Evolutionary conservation across 1,140 invertebrate species (phyloP), one percentile per base, ranked within the genome.

Genomic region (Propsilocerus akamusi): DNA sequence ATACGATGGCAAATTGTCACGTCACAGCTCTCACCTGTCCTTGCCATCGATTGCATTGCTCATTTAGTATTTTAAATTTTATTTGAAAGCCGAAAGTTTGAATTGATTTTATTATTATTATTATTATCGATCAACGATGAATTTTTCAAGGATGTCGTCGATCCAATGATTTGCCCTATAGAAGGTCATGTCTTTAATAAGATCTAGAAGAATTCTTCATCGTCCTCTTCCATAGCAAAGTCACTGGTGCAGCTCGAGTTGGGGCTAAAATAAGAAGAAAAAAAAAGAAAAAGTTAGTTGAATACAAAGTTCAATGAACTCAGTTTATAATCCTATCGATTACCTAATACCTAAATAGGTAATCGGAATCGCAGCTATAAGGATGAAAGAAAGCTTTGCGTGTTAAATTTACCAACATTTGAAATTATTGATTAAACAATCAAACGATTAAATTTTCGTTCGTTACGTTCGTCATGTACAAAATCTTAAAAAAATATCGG

Each of bases 141-240:
- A 8, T 30, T 30, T 30, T 30, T n/a, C n/a, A 25, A 47, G 23
- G 14, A 24, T 26, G 22, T 47, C 14, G 24, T n/a, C 8, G 5
- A n/a, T 47, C 25, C n/a, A 2, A 47, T 30, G 7, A 26, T 12
- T 47, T 26, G 32, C 20, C 50, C 23, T n/a, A 46, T 8, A 24
- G 20, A 25, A 24, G 10, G 2, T 3, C 24, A 23, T 10, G 7
- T 30, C n/a, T 30, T 20, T 10, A n/a, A n/a, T 12, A 11, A 48
- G 10, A 3, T 30, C 23, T 49, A 49, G 20, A 30, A 50, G 56
- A 24, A 26, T 11, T 22, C 60, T 34, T 72, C 65, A 52, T n/a
- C n/a, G n/a, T 76, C 73, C 56, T 75, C 72, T 56, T 78, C 76
- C 74, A 78, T 76, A 22, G 72, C 67, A 57, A 77, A 75, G 54